Base-by-base conservation (phyloP, 2,888 invertebrate genomes). In the Aleiodes alternator region DNA sequence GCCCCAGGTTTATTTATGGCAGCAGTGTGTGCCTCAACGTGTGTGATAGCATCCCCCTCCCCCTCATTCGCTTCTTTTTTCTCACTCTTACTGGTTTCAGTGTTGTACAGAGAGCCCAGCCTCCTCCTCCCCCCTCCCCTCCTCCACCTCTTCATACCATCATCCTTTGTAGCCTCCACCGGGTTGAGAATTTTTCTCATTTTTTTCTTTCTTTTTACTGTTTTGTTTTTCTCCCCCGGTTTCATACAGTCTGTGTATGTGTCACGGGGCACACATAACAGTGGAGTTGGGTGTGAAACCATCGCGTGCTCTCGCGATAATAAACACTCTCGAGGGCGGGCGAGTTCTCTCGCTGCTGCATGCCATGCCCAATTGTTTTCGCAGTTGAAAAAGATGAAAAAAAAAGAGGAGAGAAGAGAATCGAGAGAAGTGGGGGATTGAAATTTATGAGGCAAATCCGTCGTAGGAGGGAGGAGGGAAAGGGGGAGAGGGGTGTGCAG, bases 1-100 rank as follows among this genome's bases (percentile, higher is more conserved):
- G 80, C 76, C 73, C 48, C 70, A 55, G 72, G 61, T 75, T 75
- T 80, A 80, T 79, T 80, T 80, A 80, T 78, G 79, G 55, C 55
- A 34, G 64, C 73, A 51, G 64, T 68, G 57, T 64, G 48, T 31
- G 53, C 69, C 72, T 57, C 69, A 43, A 69, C 59, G 71, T 71
- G 34, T 69, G 23, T 55, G 43, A 64, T 64, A 73, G 59, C 66
- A 29, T 64, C 38, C 56, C 68, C 16, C 43, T 29, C 34, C 48
- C 68, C 61, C 53, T 50, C 34, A 34, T 34, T 34, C 34, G 34
- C 34, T 6, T 6, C 51, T 68, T 31, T 68, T 53, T 53, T 53
- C 16, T 53, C 16, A 53, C 14, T 53, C 16, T 53, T 4, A 53
- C 14, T 68, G n/a, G 29, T 53, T 23, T 16, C 23, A 23, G 34